These are phyloP conservation scores for Mirza zaza DNA, from an alignment of 2,113 vertebrate genomes.

Conservation along the genomic window DNA sequence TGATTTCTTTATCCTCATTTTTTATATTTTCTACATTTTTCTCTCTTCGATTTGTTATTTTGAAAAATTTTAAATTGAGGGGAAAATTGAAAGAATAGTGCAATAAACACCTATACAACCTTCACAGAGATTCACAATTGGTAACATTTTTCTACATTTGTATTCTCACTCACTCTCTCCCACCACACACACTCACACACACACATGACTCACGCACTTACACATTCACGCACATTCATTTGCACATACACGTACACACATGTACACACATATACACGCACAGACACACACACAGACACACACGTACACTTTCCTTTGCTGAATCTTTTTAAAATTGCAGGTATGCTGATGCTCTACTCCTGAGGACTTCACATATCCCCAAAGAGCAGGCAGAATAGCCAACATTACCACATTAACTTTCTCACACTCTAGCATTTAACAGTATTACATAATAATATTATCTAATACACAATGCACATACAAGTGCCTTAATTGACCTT, in stretches of 20 bases:
- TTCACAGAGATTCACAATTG: neutral
- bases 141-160: neutral
- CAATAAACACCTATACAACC: neutral
- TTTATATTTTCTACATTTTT: neutral
- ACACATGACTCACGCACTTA: neutral
- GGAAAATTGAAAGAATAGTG: neutral
- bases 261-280: neutral
- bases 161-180: neutral
- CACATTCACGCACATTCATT: neutral
- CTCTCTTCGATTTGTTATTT: neutral
- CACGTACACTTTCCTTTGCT: neutral
- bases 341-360: neutral
- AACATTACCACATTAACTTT: neutral
- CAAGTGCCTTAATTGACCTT: neutral
- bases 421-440: neutral
- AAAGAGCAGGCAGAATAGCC: no score
- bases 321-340: neutral
- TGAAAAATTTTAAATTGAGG: neutral
- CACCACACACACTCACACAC: no score
- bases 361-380: neutral
- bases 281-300: neutral
- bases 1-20: neutral
- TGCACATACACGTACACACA: no score
- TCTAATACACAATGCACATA: neutral
- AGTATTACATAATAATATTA: neutral